Evolutionary conservation across 2,888 invertebrate genomes (phyloP).

Genomic region (Agonopterix alstromeriana): DNA sequence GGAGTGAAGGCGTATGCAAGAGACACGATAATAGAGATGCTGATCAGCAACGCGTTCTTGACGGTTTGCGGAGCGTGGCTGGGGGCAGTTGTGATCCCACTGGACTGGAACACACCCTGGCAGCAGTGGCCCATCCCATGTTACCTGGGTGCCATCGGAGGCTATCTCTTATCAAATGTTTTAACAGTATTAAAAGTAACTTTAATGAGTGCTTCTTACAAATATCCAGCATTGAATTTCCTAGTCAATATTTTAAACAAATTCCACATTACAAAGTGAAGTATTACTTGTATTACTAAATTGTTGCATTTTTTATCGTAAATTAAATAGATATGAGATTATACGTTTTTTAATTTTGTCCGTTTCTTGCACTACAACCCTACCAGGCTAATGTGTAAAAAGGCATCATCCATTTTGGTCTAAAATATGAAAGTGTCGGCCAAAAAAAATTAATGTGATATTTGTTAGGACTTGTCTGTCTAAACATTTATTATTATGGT

Average conservation of each 20-base stretch:
- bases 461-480: no score
- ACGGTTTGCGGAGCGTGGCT: constrained; percentile 88
- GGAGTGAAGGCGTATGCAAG: constrained; percentile 66
- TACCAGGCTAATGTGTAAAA: no score
- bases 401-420: no score
- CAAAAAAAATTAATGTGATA: no score
- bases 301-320: not conserved
- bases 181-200: constrained; percentile 65
- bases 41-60: constrained; percentile 73
- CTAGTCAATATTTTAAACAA: constrained; percentile 44
- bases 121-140: constrained; percentile 89
- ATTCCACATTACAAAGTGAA: constrained; percentile 36
- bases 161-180: constrained; percentile 76
- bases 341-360: no score
- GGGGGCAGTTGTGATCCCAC: constrained; percentile 89
- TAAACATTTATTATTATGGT: no score
- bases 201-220: constrained; percentile 44
- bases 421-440: no score
- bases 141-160: constrained; percentile 80
- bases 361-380: no score
- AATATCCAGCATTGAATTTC: constrained; percentile 48
- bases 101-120: constrained; percentile 95
- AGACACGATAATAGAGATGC: constrained; percentile 72
- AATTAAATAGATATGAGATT: not conserved
- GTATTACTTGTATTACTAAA: not conserved